Conservation (phyloP, 2,113 vertebrate species). For the Chloebia gouldiae region DNA sequence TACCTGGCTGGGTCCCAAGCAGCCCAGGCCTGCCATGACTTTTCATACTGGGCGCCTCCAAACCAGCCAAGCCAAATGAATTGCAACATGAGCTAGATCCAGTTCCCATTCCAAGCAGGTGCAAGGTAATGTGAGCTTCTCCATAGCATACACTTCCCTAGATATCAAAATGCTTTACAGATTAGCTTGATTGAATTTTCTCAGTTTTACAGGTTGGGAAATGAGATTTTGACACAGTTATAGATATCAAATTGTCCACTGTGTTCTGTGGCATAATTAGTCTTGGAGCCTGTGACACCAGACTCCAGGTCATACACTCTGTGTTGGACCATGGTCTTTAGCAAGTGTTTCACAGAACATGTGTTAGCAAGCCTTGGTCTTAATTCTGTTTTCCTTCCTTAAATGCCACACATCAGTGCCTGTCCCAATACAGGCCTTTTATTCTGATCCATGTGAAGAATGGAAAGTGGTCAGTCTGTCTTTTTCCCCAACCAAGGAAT, state of each 20-base stretch:
- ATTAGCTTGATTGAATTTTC: not conserved
- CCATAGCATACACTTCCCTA: not conserved
- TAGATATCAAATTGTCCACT: accelerated
- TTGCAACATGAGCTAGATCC: not conserved
- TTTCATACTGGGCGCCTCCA: not conserved
- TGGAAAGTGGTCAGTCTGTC: not conserved
- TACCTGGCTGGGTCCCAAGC: not conserved
- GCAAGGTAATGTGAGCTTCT: not conserved
- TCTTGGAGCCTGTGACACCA: not conserved
- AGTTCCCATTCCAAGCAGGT: not conserved
- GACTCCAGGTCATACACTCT: not conserved
- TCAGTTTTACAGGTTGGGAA: not conserved
- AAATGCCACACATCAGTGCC: not conserved
- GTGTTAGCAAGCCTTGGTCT: not conserved
- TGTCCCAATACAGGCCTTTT: not conserved
- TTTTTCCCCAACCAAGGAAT: accelerated
- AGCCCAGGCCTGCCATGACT: not conserved
- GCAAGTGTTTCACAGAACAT: not conserved
- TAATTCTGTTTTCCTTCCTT: not conserved
- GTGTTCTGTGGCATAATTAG: not conserved
- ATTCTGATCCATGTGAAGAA: not conserved
- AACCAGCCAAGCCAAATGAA: not conserved
- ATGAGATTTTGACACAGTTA: not conserved
- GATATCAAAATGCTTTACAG: not conserved
- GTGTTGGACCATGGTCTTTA: not conserved